Percentiles rank a stretch among this genome's conserved stretches.
These are phyloP conservation scores for Caenorhabditis tropicalis DNA, from an alignment of 1,140 invertebrate genomes.

Conservation along the genomic window DNA sequence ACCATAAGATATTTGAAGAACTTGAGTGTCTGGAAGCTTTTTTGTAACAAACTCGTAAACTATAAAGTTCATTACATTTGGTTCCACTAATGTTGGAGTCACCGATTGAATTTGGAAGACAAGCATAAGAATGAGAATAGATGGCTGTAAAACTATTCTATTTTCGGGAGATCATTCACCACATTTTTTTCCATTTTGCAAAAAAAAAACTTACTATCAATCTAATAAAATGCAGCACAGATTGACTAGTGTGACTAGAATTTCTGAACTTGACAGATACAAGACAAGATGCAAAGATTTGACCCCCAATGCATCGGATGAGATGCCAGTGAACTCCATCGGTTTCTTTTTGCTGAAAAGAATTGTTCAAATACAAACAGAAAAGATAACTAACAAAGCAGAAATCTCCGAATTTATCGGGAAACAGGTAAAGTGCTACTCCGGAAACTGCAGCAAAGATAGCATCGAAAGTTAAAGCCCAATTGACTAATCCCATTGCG, in stretches of 20 bases:
- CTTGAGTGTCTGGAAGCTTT: conserved; percentile 48
- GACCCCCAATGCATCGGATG: conserved; percentile 68
- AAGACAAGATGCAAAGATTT: conserved; percentile 64
- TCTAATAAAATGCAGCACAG: conserved; percentile 66
- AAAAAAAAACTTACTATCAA: conserved; percentile 53
- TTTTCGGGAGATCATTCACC: background rate
- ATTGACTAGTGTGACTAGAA: conserved; percentile 57
- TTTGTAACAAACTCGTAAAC: background rate
- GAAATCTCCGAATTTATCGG: background rate
- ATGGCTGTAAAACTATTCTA: conserved; percentile 46
- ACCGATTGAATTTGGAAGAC: conserved; percentile 62
- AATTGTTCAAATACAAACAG: background rate
- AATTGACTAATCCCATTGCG: background rate
- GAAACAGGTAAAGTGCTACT: background rate
- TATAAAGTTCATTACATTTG: conserved; percentile 49
- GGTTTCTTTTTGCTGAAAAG: conserved; percentile 62
- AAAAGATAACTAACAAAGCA: background rate
- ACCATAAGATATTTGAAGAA: conserved; percentile 60
- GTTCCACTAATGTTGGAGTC: conserved; percentile 58
- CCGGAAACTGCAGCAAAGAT: background rate
- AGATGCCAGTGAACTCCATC: conserved; percentile 72
- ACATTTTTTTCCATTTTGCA: no score
- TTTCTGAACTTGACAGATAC: conserved; percentile 60
- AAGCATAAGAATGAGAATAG: conserved; percentile 61
- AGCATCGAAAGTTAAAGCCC: background rate